Evolutionary conservation across 2,113 vertebrate species (phyloP).

Genomic region (Suricata suricatta): DNA sequence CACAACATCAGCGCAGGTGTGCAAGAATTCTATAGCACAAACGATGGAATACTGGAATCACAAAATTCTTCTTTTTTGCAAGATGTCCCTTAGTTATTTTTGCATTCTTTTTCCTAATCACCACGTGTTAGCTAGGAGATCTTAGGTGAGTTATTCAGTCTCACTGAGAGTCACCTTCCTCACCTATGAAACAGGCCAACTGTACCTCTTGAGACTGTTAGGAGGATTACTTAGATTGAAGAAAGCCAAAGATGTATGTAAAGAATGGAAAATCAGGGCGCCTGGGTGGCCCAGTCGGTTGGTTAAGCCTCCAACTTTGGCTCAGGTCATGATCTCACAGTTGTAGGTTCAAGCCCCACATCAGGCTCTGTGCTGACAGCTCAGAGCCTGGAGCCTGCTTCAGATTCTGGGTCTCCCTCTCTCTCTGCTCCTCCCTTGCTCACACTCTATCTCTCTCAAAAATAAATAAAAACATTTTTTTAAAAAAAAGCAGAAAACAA

Average conservation of each 20-base stretch:
- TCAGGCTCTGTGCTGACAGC: too few relatives aligned
- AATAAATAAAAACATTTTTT: too few relatives aligned
- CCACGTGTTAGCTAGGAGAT: not conserved
- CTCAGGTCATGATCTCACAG: too few relatives aligned
- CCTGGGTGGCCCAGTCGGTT: too few relatives aligned
- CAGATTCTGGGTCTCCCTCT: too few relatives aligned
- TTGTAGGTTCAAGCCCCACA: too few relatives aligned
- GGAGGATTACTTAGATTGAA: not conserved
- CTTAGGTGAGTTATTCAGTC: not conserved
- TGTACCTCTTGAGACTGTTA: not conserved
- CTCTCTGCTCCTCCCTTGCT: too few relatives aligned
- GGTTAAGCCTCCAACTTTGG: too few relatives aligned
- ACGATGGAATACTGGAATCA: rapidly evolving
- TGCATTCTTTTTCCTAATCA: not conserved
- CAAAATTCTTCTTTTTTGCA: not conserved
- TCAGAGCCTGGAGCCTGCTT: too few relatives aligned
- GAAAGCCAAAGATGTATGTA: not conserved
- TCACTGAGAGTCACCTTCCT: not conserved
- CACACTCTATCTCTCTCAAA: too few relatives aligned
- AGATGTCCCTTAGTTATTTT: not conserved
- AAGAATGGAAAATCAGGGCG: not conserved
- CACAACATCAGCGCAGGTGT: rapidly evolving
- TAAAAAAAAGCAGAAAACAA: not conserved
- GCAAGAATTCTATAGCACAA: not conserved
- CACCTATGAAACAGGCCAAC: not conserved